Evolutionary conservation across 1,140 invertebrate genomes (phyloP).

Genomic region (Lucilia sericata): DNA sequence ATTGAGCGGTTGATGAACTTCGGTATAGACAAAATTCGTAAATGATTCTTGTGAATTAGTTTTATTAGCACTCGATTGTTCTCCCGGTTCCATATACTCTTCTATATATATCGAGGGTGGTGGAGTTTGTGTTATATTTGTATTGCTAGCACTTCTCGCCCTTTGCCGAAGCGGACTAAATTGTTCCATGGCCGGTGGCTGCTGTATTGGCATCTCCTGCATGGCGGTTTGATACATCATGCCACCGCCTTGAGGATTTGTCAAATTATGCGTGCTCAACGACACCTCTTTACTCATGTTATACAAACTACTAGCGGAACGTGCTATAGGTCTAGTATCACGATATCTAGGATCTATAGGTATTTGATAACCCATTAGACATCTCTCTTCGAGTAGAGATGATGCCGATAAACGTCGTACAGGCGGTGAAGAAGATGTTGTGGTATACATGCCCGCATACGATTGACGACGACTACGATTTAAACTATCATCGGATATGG

Average conservation of each 20-base stretch:
- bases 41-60: constrained; percentile 61
- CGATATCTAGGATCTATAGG: constrained; percentile 66
- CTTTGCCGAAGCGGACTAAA: constrained; percentile 57
- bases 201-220: neutral
- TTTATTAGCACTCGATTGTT: constrained; percentile 47
- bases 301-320: constrained; percentile 62
- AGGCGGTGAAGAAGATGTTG: constrained; percentile 54
- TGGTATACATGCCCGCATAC: constrained; percentile 56
- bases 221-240: constrained; percentile 34
- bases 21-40: constrained; percentile 58
- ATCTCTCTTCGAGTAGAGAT: constrained; percentile 64
- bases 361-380: constrained; percentile 61
- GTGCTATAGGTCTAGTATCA: constrained; percentile 63
- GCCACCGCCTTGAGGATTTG: constrained; percentile 49
- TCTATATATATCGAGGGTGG: constrained; percentile 67
- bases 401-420: constrained; percentile 63
- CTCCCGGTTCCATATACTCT: constrained; percentile 61
- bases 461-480: constrained; percentile 64
- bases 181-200: neutral
- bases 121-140: constrained; percentile 53
- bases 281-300: constrained; percentile 45
- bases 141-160: constrained; percentile 45
- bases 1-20: constrained; percentile 65
- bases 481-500: constrained; percentile 63
- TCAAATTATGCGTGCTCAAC: constrained; percentile 54